Conservation (phyloP, 2,113 vertebrate species). For the Raja brachyura region DNA sequence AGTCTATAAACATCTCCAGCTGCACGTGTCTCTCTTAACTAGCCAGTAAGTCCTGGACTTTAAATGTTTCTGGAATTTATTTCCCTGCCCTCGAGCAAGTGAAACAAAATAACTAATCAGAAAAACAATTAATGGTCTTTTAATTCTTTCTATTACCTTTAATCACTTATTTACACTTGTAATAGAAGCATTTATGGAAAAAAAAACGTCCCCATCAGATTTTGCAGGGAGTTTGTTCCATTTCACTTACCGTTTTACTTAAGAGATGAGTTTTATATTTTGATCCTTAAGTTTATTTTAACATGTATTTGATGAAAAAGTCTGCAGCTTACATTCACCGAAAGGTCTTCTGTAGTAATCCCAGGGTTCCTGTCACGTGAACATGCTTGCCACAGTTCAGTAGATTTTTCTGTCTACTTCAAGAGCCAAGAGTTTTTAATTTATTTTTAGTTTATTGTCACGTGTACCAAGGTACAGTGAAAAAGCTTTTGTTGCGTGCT, state of each 20-base stretch:
- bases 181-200: background rate
- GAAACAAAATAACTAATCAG: background rate
- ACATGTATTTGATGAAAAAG: slow-evolving; percentile 16
- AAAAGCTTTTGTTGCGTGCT: too few relatives aligned
- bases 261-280: background rate
- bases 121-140: background rate
- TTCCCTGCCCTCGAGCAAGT: background rate
- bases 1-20: background rate
- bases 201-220: background rate
- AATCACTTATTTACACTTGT: background rate
- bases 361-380: background rate
- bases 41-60: background rate
- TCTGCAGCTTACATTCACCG: background rate
- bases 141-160: background rate
- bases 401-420: background rate
- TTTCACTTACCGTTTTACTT: too few relatives aligned
- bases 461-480: too few relatives aligned
- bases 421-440: background rate
- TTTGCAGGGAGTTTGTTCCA: background rate
- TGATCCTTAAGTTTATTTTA: background rate
- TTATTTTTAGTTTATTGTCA: too few relatives aligned
- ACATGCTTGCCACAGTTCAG: background rate
- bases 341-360: background rate
- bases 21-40: background rate
- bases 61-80: background rate